Evolutionary conservation across 2,113 vertebrate species (phyloP), one percentile per base, ranked within the genome.

Genomic region (Labrus mixtus): DNA sequence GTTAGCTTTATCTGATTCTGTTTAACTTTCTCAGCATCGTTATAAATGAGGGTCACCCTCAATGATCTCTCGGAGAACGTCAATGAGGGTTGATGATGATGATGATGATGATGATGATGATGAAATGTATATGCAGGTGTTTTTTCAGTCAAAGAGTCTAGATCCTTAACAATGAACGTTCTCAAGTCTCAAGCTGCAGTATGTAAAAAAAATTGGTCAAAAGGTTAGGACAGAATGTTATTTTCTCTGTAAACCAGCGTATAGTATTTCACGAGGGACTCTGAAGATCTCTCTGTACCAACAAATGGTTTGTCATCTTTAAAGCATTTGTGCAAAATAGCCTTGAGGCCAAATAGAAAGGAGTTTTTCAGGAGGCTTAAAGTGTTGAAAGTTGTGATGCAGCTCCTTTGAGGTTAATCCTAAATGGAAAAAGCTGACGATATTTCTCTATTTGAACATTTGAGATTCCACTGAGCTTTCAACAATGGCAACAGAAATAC

Each of bases 361-460:
- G 43, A 54, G 51, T 36, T 36, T 7, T n/a, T 70, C 59, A 65
- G 23, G 46, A 37, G 41, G 51, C 45, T 54, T 55, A 48, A 23
- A 10, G 20, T 46, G 0, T 54, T 12, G 13, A 45, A 15, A 51
- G 13, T 33, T 22, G 37, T 51, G 45, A 68, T 55, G 8, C 39
- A 29, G 63, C 58, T 55, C 50, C 33, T 64, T 56, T 10, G 25
- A 61, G 60, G 17, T 16, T 68, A 66, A 12, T 1, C 15, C 2
- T 16, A 39, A n/a, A 19, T 25, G 23, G 3, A 53, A 68, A 66
- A 54, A 57, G n/a, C 5, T 4, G 4, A 68, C 29, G 25, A 73
- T 66, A 46, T 20, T 78, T 58, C 8, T 60, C 8, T 60, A 36
- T 68, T 72, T 55, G 65, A 23, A 65, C 41, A 17, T 64, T 12